Evolutionary conservation across 2,797 vertebrate genomes (phyloP).

Genomic region (Squalus acanthias): DNA sequence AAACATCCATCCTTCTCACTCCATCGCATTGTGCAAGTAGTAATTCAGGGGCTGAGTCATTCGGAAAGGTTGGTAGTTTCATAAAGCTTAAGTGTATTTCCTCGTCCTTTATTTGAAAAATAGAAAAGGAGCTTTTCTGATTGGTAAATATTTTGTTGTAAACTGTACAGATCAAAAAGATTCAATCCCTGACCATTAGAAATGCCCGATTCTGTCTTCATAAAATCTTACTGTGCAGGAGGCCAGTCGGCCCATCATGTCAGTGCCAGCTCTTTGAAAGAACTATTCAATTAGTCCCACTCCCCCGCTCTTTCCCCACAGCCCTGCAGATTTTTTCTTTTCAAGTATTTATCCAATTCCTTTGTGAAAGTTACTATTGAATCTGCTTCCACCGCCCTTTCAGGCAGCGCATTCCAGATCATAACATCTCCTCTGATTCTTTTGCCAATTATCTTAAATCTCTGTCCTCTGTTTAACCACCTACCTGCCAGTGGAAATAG

Average conservation of each 20-base stretch:
- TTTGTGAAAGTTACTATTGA: too few relatives aligned
- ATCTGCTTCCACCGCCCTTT: too few relatives aligned
- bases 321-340: too few relatives aligned
- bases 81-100: background rate
- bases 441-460: too few relatives aligned
- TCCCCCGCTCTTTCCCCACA: too few relatives aligned
- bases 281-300: background rate
- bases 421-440: too few relatives aligned
- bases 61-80: background rate
- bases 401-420: too few relatives aligned
- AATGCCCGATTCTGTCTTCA: background rate
- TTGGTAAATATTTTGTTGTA: background rate
- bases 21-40: conserved; percentile 45
- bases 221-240: background rate
- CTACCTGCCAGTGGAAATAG: too few relatives aligned
- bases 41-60: background rate
- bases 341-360: too few relatives aligned
- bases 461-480: too few relatives aligned
- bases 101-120: background rate
- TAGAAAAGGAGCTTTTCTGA: background rate
- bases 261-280: background rate
- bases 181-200: background rate
- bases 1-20: background rate
- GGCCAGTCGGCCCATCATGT: background rate
- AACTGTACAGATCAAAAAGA: background rate